Conservation (phyloP, 2,888 invertebrate genomes). For the Acheta domesticus region DNA sequence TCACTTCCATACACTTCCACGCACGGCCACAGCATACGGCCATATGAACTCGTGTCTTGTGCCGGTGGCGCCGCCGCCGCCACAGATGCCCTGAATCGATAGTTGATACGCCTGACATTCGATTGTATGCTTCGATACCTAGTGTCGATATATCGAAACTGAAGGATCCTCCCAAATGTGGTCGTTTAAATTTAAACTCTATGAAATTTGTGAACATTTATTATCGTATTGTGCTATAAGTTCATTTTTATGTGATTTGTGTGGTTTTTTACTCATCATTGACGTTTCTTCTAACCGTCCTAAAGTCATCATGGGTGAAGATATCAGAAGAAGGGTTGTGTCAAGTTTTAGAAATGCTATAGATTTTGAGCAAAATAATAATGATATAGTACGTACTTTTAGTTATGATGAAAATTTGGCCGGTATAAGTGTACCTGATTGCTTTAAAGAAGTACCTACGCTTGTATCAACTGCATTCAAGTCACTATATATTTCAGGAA, state of each 20-base stretch:
- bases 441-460: too few relatives aligned
- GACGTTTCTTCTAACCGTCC: too few relatives aligned
- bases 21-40: neutral
- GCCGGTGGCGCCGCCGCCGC: neutral
- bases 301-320: conserved; percentile 1
- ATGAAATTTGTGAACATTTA: too few relatives aligned
- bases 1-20: neutral
- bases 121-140: too few relatives aligned
- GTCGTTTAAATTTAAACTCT: too few relatives aligned
- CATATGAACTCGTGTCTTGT: neutral
- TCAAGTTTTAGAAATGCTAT: conserved; percentile 25
- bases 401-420: neutral
- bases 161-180: too few relatives aligned
- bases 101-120: neutral
- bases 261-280: too few relatives aligned
- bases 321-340: conserved; percentile 22
- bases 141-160: neutral
- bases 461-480: too few relatives aligned
- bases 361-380: conserved; percentile 24
- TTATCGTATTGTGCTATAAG: too few relatives aligned
- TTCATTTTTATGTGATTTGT: too few relatives aligned
- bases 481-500: conserved; percentile 21
- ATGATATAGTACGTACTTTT: conserved; percentile 21
- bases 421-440: neutral
- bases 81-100: neutral